Base-by-base conservation (phyloP, 2,113 vertebrate species). In the Perca flavescens region DNA sequence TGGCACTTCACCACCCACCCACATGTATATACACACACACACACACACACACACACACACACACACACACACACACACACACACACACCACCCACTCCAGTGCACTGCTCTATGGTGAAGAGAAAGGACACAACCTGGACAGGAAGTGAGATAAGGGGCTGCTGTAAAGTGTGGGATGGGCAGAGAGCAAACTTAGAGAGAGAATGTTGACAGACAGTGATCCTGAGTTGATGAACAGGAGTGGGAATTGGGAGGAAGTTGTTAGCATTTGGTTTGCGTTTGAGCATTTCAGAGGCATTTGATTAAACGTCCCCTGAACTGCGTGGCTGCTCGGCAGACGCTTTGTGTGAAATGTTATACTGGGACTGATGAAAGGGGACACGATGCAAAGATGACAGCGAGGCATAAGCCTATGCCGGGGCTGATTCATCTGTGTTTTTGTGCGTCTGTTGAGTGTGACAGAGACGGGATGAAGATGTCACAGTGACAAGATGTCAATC, bases 281-380 rank as follows among this genome's bases (percentile, higher is more conserved):
- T 96, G 96, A 96, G 96, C 96, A 95, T 97, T 97, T 97, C 95
- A 95, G 95, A 96, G 95, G 96, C 96, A 96, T 85, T 97, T 96
- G 95, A 97, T 97, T 96, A 96, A 97, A 97, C 96, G 95, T 97
- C 96, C 96, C 95, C 96, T 96, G 95, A 96, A 96, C 96, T 95
- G 95, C 61, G 40, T 5, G 12, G 63, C 50, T 87, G 74, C 77
- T 25, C 69, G 64, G 64, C 77, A 77, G 80, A 75, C 22, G 70
- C 77, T 78, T 47, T 58, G 75, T 74, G 81, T 96, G 96, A 97
- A 96, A 97, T 97, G 96, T 97, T 97, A 97, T 96, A 97, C 96
- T 95, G 96, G 96, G 96, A 94, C 95, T 97, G 98, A 99, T 98
- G 97, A 99, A 98, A 98, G 96, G 97, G 97, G 98, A 98, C 78